Percentiles rank a stretch among this genome's conserved stretches.
Conservation (phyloP, 2,888 invertebrate genomes). For the Diaprepes abbreviatus region DNA sequence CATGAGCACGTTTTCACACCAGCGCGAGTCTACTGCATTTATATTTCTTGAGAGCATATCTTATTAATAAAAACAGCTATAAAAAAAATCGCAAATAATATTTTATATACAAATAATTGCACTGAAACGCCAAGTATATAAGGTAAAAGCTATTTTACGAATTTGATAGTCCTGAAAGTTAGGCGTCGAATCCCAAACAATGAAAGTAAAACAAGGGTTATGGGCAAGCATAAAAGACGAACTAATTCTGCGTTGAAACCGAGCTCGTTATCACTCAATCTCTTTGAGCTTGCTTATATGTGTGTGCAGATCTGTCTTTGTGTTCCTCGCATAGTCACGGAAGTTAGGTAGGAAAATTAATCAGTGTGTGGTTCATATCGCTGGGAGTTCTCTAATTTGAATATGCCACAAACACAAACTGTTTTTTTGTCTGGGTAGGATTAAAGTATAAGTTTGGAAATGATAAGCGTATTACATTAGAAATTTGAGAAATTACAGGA, state of each 20-base stretch:
- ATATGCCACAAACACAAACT: slow-evolving; percentile 14
- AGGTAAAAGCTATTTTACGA: slow-evolving; percentile 15
- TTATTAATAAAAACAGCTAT: too few relatives aligned
- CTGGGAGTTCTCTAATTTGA: slow-evolving; percentile 14
- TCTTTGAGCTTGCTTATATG: slow-evolving; percentile 29
- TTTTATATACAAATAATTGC: background rate
- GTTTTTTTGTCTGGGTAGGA: background rate
- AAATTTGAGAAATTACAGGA: too few relatives aligned
- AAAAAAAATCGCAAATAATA: too few relatives aligned
- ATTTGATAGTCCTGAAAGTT: slow-evolving; percentile 16
- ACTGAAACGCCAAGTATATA: background rate
- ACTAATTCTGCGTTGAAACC: slow-evolving; percentile 29
- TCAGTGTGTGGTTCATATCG: slow-evolving; percentile 22
- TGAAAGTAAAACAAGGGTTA: slow-evolving; percentile 25
- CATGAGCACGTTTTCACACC: too few relatives aligned
- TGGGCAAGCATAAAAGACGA: slow-evolving; percentile 29
- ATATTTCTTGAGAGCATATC: too few relatives aligned
- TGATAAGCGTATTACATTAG: too few relatives aligned
- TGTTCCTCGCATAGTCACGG: slow-evolving; percentile 26
- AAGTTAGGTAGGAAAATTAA: slow-evolving; percentile 34
- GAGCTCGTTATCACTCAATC: slow-evolving; percentile 35
- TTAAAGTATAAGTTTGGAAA: too few relatives aligned
- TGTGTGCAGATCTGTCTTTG: slow-evolving; percentile 24
- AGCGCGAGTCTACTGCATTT: too few relatives aligned
- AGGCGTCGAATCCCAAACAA: slow-evolving; percentile 14